Evolutionary conservation across 53 echinoderm and acorn worm genomes (phyloP).

Genomic region (Antedon mediterranea): DNA sequence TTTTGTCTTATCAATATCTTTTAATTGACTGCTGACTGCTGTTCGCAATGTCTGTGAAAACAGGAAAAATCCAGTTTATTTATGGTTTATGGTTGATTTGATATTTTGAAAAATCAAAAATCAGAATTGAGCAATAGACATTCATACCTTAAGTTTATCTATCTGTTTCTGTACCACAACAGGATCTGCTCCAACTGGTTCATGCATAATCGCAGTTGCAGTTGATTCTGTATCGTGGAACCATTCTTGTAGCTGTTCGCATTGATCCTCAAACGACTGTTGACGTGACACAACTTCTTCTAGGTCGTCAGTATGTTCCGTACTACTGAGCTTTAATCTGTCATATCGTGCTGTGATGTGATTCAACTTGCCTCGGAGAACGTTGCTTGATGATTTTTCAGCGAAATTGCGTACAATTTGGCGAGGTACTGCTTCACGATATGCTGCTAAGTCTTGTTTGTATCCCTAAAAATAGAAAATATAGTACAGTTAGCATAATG

Average conservation of each 20-base stretch:
- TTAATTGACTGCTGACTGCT: conserved; percentile 67
- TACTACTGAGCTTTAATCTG: conserved; percentile 43
- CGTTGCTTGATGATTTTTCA: conserved; percentile 64
- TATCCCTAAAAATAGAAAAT: conserved; percentile 30
- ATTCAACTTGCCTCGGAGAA: conserved; percentile 52
- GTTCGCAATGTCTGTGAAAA: conserved; percentile 22
- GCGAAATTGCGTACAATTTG: conserved; percentile 71
- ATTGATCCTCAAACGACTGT: conserved; percentile 63
- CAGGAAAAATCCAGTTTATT: no score
- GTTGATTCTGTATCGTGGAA: conserved; percentile 65
- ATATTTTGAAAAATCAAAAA: neutral
- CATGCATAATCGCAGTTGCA: conserved; percentile 51
- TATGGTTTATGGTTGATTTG: no score
- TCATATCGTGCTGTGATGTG: conserved; percentile 63
- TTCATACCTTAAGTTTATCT: conserved; percentile 68
- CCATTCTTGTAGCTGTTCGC: conserved; percentile 59
- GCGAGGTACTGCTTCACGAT: conserved; percentile 73
- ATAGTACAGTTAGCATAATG: neutral
- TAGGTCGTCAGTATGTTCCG: conserved; percentile 45
- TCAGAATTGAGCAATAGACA: neutral
- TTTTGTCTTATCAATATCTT: conserved; percentile 85
- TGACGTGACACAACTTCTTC: conserved; percentile 85
- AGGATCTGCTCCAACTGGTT: conserved; percentile 83
- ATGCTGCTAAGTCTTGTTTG: conserved; percentile 68
- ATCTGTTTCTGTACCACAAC: conserved; percentile 76